Percentiles rank a stretch among this genome's conserved stretches.
phyloP scores from a whole-genome alignment of 92 coral and sea anemone species.

The Epizoanthus rinbou region DNA sequence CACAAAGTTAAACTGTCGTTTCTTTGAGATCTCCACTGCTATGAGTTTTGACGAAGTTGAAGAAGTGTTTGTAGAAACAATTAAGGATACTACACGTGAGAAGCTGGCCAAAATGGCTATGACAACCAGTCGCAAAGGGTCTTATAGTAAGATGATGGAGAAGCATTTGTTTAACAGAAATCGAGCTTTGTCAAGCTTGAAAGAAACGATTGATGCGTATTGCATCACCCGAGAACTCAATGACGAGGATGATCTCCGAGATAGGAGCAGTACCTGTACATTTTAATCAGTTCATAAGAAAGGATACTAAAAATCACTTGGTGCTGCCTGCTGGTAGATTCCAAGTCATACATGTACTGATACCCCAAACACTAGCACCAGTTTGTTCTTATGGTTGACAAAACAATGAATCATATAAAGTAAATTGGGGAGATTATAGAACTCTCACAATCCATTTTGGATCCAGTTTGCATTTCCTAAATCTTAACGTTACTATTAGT shows the following conservation, averaged over 20 bases:
- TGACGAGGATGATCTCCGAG: constrained; percentile 54
- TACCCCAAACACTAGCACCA: too few species aligned
- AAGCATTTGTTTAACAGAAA: constrained; percentile 59
- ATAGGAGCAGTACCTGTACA: constrained; percentile 72
- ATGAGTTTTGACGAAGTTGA: constrained; percentile 65
- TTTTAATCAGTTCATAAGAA: neutral
- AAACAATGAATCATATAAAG: too few species aligned
- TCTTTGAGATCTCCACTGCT: constrained; percentile 63
- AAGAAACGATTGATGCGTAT: constrained; percentile 75
- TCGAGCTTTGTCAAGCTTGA: constrained; percentile 78
- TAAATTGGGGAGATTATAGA: too few species aligned
- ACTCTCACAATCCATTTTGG: too few species aligned
- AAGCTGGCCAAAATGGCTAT: constrained; percentile 54
- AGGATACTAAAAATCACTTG: too few species aligned
- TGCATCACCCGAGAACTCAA: constrained; percentile 58
- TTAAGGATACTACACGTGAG: constrained; percentile 41
- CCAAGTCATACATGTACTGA: too few species aligned
- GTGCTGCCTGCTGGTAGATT: too few species aligned
- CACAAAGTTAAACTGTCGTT: constrained; percentile 49
- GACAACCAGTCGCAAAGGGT: constrained; percentile 47
- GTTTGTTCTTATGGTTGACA: too few species aligned
- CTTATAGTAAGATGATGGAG: constrained; percentile 65
- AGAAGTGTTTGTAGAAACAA: constrained; percentile 49
- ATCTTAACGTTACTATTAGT: too few species aligned
- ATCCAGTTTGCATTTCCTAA: too few species aligned